Evolutionary conservation across 2,113 vertebrate genomes (phyloP), one percentile per base, ranked within the genome.

Genomic region (Neotragus pygmaeus): DNA sequence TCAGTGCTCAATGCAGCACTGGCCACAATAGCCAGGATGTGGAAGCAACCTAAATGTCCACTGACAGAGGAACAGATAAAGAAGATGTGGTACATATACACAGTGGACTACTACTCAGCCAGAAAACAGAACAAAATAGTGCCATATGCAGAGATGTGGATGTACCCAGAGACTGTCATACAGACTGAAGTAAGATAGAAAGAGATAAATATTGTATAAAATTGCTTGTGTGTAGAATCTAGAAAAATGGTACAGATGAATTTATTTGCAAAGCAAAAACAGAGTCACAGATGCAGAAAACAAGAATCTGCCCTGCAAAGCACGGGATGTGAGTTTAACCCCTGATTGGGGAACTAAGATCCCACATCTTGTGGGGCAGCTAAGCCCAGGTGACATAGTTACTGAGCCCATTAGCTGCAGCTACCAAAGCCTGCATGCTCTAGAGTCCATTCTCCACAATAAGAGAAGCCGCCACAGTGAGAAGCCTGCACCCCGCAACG

Each of bases 401-500:
- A 47, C 15, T 78, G 75, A 78, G 75, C 27, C 75, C 43, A 1
- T 10, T 43, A 47, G 43, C 27, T 15, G 43, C 15, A 47, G 28
- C 75, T 17, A 10, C 43, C 9, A 14, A 30, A 47, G 15, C 27
- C 4, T 5, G 43, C 43, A 15, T 0, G 27, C 27, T 27, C 15
- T 30, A 17, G 25, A 75, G 43, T 9, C 75, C 27, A 9, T 1
- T 16, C 75, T 47, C 43, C 15, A 15, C 14, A 28, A 15, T 0
- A 30, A 17, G 75, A 17, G 27, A 47, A 30, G 43, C 23, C 70
- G 15, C 25, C 3, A 0, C 36, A 13, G 39, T 7, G 70, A 25
- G 70, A 6, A 3, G 70, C 36, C 11, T 13, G 21, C 6, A 2
- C 39, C 1, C 13, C 0, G 3, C 25, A 8, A 5, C 66, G 4